phyloP scores from a whole-genome alignment of 2,113 vertebrate genomes.

The Dermatemys mawii region DNA sequence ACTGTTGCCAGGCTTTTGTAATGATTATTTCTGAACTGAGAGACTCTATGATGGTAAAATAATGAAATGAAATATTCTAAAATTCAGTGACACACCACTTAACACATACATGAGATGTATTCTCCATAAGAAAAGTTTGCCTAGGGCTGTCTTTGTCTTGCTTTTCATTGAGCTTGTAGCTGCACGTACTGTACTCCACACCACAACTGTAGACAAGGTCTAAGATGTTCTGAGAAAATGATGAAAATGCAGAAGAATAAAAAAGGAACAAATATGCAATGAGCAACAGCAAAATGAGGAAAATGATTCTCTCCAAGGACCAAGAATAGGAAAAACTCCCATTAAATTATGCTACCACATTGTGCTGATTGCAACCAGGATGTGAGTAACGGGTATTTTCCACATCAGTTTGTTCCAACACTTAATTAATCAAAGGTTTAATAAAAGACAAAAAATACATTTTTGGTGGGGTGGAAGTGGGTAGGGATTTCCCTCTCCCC shows the following conservation, averaged over 20 bases:
- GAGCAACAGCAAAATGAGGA: neutral
- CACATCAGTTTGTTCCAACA: neutral
- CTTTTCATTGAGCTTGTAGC: neutral
- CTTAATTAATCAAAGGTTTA: neutral
- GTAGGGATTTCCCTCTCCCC: neutral
- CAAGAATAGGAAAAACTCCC: neutral
- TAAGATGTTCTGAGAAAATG: neutral
- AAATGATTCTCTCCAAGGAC: neutral
- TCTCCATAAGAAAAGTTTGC: neutral
- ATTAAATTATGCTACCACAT: neutral
- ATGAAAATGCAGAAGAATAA: neutral
- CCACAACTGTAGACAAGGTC: neutral
- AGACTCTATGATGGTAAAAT: neutral
- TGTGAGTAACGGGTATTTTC: constrained; percentile 16
- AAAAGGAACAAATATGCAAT: neutral
- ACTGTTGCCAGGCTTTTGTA: neutral
- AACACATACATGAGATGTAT: neutral
- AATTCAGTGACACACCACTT: neutral
- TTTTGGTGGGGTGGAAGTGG: neutral
- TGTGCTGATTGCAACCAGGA: neutral
- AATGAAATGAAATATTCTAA: neutral
- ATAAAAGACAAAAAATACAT: neutral
- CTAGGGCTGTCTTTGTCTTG: neutral
- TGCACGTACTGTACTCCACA: neutral
- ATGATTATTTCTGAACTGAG: neutral